Evolutionary conservation across 2,113 vertebrate genomes (phyloP), one percentile per base, ranked within the genome.

Genomic region (Ciconia stormi): DNA sequence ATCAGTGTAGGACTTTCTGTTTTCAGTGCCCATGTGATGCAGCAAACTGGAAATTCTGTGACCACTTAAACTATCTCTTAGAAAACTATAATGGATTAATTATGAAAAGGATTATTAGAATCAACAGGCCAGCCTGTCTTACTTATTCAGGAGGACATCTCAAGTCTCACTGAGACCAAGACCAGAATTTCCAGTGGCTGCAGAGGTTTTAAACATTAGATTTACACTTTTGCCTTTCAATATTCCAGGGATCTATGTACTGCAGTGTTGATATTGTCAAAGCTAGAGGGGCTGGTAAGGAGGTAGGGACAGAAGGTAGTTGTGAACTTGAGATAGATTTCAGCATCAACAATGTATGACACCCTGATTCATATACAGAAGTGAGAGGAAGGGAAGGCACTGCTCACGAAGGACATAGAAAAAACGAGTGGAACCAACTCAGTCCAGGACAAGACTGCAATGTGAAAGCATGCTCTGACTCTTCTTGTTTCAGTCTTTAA

Each of bases 351-450:
- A 69, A 2, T 38, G 18, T 23, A 44, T 17, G 36, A 56, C 14
- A 40, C n/a, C 7, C 30, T 47, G 36, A 50, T 55, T 62, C 16
- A 44, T 16, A n/a, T 5, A 53, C 3, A 67, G 47, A 71, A n/a
- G 7, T 0, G 0, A 18, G 13, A 55, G n/a, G 46, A 49, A 87
- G 9, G 9, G 13, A 76, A 80, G 15, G 13, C 11, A 27, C 9
- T 44, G 9, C 20, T 86, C 4, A 42, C 1, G 0, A 3, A 53
- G 13, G n/a, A 73, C 69, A 32, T 6, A 58, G 6, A 17, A 94
- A 77, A 77, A 72, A 12, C 56, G 61, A 27, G 19, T 40, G 14
- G 16, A 78, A 81, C 5, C 6, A 40, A 53, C 25, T 66, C 36
- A 71, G 36, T 49, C 9, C 25, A 38, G 36, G 9, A 52, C 6